Evolutionary conservation across 2,113 vertebrate species (phyloP), one percentile per base, ranked within the genome.

Genomic region (Platichthys stellatus): DNA sequence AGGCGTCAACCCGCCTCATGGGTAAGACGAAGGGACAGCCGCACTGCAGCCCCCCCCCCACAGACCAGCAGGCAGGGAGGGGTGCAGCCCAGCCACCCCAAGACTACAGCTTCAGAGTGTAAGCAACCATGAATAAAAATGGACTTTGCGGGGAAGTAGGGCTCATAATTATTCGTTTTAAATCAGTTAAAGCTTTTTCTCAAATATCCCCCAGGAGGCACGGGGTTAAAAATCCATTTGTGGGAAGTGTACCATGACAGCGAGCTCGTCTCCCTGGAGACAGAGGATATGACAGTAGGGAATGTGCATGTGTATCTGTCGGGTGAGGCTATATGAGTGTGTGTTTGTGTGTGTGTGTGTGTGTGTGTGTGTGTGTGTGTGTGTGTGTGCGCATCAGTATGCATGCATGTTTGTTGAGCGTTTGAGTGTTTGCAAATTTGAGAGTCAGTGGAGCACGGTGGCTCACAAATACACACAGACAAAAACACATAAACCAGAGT

Each of bases 141-240:
- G 87, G 90, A 89, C 92, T 93, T 90, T 90, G 84, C 67, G 78
- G 81, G 81, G 81, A 89, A 93, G 91, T 85, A 86, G 80, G 78
- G 82, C 86, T 91, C 86, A 92, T 93, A 93, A 95, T 94, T 94
- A 93, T 95, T 95, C 83, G 69, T 93, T 94, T 93, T 92, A 91
- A 93, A 94, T 94, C 92, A 92, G 92, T 93, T 93, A 92, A 92
- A 94, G 82, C 89, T 88, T 91, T 93, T 94, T 92, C 87, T 92
- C 90, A 94, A 94, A 94, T 91, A 93, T 91, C 86, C 91, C 89
- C 86, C 88, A 85, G 93, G 93, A 94, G 89, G 83, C 72, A 56
- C 67, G 81, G 92, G 92, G 93, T 92, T 93, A 93, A 94, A 93
- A 94, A 94, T 94, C 93, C 91, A 94, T 95, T 95, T 94, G 94